These are phyloP conservation scores for Drosophila anomalata DNA, from an alignment of 2,888 invertebrate species.

Conservation along the genomic window DNA sequence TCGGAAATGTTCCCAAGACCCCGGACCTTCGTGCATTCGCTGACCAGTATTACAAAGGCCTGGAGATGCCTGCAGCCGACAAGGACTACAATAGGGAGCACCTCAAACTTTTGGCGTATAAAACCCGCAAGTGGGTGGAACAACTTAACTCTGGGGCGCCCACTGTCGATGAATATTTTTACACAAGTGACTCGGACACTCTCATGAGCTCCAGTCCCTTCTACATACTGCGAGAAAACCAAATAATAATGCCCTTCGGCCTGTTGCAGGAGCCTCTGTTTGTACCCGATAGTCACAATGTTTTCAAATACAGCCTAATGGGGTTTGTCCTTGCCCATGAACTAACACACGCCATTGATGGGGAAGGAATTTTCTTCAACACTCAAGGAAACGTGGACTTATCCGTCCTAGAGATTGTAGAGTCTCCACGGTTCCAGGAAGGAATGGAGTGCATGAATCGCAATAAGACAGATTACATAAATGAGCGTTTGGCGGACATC, in stretches of 20 bases:
- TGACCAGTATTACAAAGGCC: slow-evolving; percentile 49
- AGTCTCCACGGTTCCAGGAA: slow-evolving; percentile 13
- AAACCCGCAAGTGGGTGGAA: slow-evolving; percentile 27
- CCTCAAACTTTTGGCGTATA: slow-evolving; percentile 58
- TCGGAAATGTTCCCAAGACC: slow-evolving; percentile 72
- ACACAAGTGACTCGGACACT: slow-evolving; percentile 26
- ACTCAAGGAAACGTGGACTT: slow-evolving; percentile 52
- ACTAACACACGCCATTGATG: slow-evolving; percentile 75
- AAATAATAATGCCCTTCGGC: slow-evolving; percentile 74
- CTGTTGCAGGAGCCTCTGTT: slow-evolving; percentile 65
- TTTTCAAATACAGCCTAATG: slow-evolving; percentile 67
- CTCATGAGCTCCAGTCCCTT: slow-evolving; percentile 63
- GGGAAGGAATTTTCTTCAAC: slow-evolving; percentile 54
- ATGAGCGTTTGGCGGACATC: slow-evolving; percentile 78
- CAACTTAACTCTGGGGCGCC: slow-evolving; percentile 18
- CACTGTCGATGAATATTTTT: slow-evolving; percentile 26
- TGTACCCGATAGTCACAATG: slow-evolving; percentile 51
- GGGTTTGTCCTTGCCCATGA: slow-evolving; percentile 80
- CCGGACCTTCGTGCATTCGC: slow-evolving; percentile 44
- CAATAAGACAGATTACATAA: slow-evolving; percentile 54
- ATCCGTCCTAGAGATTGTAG: slow-evolving; percentile 31
- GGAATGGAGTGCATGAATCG: slow-evolving; percentile 51
- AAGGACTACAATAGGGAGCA: slow-evolving; percentile 64
- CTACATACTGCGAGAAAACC: slow-evolving; percentile 67
- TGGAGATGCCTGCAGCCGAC: slow-evolving; percentile 36